Conservation (phyloP, 2,888 invertebrate genomes). For the Ophion costatus region DNA sequence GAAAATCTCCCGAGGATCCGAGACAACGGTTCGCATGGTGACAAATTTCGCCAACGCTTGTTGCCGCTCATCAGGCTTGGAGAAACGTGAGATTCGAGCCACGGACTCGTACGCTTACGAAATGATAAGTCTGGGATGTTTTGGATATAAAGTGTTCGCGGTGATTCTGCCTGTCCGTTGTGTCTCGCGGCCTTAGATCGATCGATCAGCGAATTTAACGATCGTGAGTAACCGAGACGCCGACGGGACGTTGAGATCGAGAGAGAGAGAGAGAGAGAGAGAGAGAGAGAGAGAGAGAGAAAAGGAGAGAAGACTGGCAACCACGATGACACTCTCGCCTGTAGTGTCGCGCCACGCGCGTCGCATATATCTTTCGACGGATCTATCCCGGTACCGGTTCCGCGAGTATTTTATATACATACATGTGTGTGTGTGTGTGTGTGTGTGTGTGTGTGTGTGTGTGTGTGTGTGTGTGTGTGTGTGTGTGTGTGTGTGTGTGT, state of each 20-base stretch:
- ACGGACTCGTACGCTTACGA: not conserved
- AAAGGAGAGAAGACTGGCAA: conserved; percentile 30
- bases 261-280: conserved; percentile 13
- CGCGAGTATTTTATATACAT: conserved; percentile 40
- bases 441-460: no score
- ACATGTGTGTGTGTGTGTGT: not conserved
- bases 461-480: no score
- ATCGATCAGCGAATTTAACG: conserved; percentile 78
- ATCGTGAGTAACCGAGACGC: conserved; percentile 71
- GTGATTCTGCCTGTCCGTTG: conserved; percentile 30
- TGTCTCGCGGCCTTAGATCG: conserved; percentile 52
- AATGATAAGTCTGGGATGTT: conserved; percentile 39
- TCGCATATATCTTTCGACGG: conserved; percentile 65
- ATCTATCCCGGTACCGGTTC: conserved; percentile 68
- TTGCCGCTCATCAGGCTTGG: no score
- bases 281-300: conserved; percentile 11
- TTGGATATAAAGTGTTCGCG: conserved; percentile 16
- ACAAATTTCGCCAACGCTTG: no score
- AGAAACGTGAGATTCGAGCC: conserved; percentile 6
- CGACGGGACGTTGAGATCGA: conserved; percentile 26
- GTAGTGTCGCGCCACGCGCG: conserved; percentile 67
- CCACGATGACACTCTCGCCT: conserved; percentile 62
- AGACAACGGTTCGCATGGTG: no score
- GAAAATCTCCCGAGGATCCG: not conserved
- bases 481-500: no score